Base-by-base conservation (phyloP, 2,797 vertebrate species). In the Labroides dimidiatus region DNA sequence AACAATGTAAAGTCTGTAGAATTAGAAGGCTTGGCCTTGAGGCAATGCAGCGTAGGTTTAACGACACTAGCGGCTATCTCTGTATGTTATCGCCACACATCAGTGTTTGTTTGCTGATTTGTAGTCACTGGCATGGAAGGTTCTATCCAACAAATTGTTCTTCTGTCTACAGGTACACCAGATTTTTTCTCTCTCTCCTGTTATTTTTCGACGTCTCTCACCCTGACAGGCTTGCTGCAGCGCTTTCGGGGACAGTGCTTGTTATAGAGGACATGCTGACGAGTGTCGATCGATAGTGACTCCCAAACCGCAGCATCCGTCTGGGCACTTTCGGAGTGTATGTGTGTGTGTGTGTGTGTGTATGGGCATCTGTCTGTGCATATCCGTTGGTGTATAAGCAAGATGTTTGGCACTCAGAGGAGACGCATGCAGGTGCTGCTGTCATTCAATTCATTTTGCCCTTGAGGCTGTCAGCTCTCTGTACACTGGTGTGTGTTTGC, bases 211-310 rank as follows among this genome's bases (percentile, higher is more conserved):
- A n/a, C 15, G 33, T 61, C 44, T 58, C 65, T 56, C 47, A 37
- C 47, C 61, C 77, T 75, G 86, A 84, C 84, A 78, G 81, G 69
- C 55, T 75, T 83, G 82, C 87, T 87, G 89, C 86, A 84, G 85
- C 81, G 82, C 87, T 89, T 86, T 89, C 76, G 73, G 91, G 89
- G 84, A 90, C 87, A 82, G 71, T 13, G 80, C 83, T 93, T 84
- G 89, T 92, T 89, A 90, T 77, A 84, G 89, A 91, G 88, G 89
- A 91, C 90, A 89, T 90, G 87, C 89, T 92, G 91, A 92, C 85
- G 80, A 88, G 88, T 84, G 87, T 60, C 71, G 65, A 91, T 91
- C 91, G 69, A 93, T 93, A 87, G 62, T 1, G 58, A 75, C 80
- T 88, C 76, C 67, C 77, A 76, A 88, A 88, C 78, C 41, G 47